Conservation (phyloP, 1,140 invertebrate genomes). For the Eumeta japonica region DNA sequence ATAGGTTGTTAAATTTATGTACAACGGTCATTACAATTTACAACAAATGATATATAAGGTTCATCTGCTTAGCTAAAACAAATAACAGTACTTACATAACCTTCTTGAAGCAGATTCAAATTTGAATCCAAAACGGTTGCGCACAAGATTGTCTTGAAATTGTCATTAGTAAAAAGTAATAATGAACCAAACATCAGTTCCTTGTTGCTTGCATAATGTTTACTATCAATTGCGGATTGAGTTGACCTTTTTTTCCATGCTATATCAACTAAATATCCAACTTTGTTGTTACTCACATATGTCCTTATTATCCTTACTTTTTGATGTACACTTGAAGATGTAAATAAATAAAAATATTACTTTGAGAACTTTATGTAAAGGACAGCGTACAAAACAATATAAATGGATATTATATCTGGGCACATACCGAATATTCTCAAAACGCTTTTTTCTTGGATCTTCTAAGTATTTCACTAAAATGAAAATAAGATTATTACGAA, state of each 20-base stretch:
- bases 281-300: conserved; percentile 33
- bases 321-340: conserved; percentile 31
- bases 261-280: conserved; percentile 37
- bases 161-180: conserved; percentile 67
- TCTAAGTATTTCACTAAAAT: not conserved
- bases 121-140: conserved; percentile 65
- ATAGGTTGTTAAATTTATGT: too few relatives aligned
- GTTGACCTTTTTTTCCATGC: conserved; percentile 23
- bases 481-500: not conserved
- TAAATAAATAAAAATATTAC: not conserved
- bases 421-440: too few relatives aligned
- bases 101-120: conserved; percentile 42
- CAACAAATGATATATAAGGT: too few relatives aligned
- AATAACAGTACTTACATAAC: conserved; percentile 45
- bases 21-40: too few relatives aligned
- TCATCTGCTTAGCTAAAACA: too few relatives aligned
- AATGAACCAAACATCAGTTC: conserved; percentile 71
- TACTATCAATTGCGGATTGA: conserved; percentile 18
- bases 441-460: too few relatives aligned
- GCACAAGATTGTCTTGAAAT: conserved; percentile 68
- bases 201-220: conserved; percentile 33
- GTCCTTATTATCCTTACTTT: conserved; percentile 33
- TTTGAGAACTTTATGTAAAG: not conserved
- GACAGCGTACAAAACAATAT: not conserved
- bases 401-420: not conserved